Evolutionary conservation across 2,888 invertebrate species (phyloP), one percentile per base, ranked within the genome.

Genomic region (Sericinus montela): DNA sequence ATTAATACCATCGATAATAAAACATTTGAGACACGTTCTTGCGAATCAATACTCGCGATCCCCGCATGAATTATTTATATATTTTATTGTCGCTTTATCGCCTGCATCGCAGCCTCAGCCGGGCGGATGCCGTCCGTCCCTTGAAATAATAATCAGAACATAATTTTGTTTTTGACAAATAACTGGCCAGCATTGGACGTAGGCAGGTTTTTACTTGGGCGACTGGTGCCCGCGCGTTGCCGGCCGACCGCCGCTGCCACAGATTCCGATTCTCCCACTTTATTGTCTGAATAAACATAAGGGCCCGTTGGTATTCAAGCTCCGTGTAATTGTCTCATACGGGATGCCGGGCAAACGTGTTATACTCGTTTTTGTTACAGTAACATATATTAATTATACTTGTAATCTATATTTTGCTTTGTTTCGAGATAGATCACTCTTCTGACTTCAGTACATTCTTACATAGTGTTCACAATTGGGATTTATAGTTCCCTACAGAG

Each of bases 21-120:
- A 86, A 84, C 83, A 84, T 86, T 82, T 83, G 76, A 82, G 79
- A 86, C 87, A 85, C 87, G 87, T 87, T 85, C 83, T 85, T 85
- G 80, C 69, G 84, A 83, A 87, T 86, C 86, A 83, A 82, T 84
- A 81, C 80, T 71, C 67, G 67, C 67, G 69, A 72, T 69, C 65
- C 57, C 64, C 54, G 62, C 75, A 85, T 88, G 84, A 87, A 88
- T 87, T 82, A 88, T 88, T 84, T 75, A 88, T 88, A 69, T 79
- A 74, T 83, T 85, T 84, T 86, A 87, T 86, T 87, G 87, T 85
- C 73, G 77, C 71, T 75, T 85, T 87, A 86, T 88, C 86, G 80
- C 80, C 73, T 68, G 72, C 64, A 85, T 84, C 84, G 72, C 63
- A 63, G 52, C 56, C 59, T 64, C 70, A 70, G 75, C 72, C 73